Conservation (phyloP, 2,113 vertebrate species). For the Nestor notabilis region DNA sequence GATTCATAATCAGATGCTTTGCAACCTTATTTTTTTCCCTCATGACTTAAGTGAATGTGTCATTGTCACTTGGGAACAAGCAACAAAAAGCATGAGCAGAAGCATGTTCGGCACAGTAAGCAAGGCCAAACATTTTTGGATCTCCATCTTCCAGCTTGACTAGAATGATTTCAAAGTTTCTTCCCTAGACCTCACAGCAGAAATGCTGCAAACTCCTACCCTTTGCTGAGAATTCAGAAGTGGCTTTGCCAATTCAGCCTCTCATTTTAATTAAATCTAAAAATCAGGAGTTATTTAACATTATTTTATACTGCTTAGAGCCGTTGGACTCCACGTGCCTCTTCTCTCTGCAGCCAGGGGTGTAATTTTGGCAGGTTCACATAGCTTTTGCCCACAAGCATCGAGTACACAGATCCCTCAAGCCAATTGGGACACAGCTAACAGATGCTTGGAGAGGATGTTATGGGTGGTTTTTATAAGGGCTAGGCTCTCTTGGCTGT, state of each 20-base stretch:
- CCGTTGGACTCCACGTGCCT: constrained; percentile 26
- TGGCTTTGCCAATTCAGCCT: neutral
- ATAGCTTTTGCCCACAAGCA: neutral
- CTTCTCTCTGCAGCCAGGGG: constrained; percentile 1
- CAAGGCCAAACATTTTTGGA: constrained; percentile 43
- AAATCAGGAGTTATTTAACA: constrained; percentile 45
- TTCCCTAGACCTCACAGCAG: neutral
- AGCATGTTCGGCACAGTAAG: constrained; percentile 2
- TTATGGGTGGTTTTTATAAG: neutral
- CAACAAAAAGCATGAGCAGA: constrained; percentile 33
- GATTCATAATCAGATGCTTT: constrained; percentile 60
- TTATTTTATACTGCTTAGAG: constrained; percentile 50
- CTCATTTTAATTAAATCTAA: constrained; percentile 58
- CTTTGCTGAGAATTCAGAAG: neutral
- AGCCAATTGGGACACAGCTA: constrained; percentile 18
- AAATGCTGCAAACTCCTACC: neutral
- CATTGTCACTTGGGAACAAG: constrained; percentile 61
- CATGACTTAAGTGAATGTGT: constrained; percentile 51
- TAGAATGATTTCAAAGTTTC: constrained; percentile 18
- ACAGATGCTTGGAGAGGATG: neutral
- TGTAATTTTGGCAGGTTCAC: constrained; percentile 44
- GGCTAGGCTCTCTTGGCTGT: constrained; percentile 5
- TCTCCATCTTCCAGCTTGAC: neutral
- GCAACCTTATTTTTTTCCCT: constrained; percentile 6
- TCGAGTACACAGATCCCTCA: neutral